Evolutionary conservation across 1,140 invertebrate species (phyloP).

Genomic region (Chrysoperla carnea): DNA sequence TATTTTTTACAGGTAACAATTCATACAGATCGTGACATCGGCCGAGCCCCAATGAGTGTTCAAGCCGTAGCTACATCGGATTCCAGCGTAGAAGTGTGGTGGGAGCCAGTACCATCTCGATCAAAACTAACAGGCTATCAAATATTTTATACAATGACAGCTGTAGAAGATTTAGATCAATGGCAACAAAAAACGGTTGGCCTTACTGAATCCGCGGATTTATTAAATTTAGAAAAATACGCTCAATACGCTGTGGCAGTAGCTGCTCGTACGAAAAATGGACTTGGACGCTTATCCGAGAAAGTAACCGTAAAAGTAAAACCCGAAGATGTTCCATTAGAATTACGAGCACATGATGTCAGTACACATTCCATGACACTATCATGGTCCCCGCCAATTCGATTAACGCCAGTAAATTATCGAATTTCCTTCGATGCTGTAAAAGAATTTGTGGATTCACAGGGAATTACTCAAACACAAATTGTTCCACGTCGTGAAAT

Average conservation of each 20-base stretch:
- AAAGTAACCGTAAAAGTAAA: conserved; percentile 75
- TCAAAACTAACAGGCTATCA: conserved; percentile 79
- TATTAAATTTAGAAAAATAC: conserved; percentile 79
- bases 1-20: conserved; percentile 32
- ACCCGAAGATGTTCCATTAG: conserved; percentile 77
- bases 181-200: conserved; percentile 76
- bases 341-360: conserved; percentile 70
- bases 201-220: conserved; percentile 74
- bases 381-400: conserved; percentile 83
- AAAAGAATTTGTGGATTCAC: conserved; percentile 88
- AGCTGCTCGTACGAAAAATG: conserved; percentile 60
- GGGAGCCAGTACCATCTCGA: conserved; percentile 80
- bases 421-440: conserved; percentile 84
- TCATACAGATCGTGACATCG: conserved; percentile 77
- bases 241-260: conserved; percentile 87
- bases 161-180: conserved; percentile 79
- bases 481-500: conserved; percentile 56
- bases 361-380: conserved; percentile 81
- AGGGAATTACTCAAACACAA: conserved; percentile 79
- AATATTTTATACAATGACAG: conserved; percentile 83
- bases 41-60: conserved; percentile 74
- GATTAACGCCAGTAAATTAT: conserved; percentile 75
- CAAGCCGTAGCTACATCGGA: conserved; percentile 84
- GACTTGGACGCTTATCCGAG: conserved; percentile 51
- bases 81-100: conserved; percentile 85